A percentile compares a stretch with the other conserved stretches of the same genome.
These are phyloP conservation scores for Bubo scandiacus DNA, from an alignment of 2,113 vertebrate species.

Conservation along the genomic window DNA sequence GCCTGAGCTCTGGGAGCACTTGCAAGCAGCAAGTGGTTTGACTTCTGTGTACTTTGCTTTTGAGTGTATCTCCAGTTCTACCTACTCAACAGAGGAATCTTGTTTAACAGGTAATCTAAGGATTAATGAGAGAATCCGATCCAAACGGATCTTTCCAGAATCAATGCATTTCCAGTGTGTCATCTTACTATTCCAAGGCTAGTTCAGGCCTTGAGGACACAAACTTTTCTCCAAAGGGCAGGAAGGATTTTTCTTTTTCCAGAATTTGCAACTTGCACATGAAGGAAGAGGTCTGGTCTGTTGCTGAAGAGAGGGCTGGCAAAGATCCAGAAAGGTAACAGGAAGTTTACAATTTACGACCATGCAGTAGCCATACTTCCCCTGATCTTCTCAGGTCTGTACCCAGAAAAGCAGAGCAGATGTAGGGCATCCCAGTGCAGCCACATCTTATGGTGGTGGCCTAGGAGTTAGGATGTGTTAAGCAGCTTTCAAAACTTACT, in stretches of 20 bases:
- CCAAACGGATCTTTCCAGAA: background rate
- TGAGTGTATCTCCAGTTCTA: background rate
- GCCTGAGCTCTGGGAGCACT: background rate
- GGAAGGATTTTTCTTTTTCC: background rate
- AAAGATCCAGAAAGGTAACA: background rate
- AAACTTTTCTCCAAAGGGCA: background rate
- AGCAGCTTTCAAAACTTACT: background rate
- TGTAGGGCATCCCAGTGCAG: background rate
- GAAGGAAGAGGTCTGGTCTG: background rate
- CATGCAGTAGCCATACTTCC: rapidly evolving
- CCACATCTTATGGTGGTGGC: rapidly evolving
- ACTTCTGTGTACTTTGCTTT: background rate
- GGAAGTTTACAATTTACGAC: background rate
- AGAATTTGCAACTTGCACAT: rapidly evolving
- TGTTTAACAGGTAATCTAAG: background rate
- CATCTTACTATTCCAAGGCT: background rate
- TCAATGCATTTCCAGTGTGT: background rate
- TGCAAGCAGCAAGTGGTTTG: background rate
- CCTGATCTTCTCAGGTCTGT: background rate
- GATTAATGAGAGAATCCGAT: background rate
- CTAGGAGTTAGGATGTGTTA: background rate
- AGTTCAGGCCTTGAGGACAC: background rate
- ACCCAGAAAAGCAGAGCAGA: background rate
- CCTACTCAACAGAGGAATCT: background rate
- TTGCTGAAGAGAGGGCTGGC: background rate